Base-by-base conservation (phyloP, 2,888 invertebrate genomes). In the Mimachlamys varia region DNA sequence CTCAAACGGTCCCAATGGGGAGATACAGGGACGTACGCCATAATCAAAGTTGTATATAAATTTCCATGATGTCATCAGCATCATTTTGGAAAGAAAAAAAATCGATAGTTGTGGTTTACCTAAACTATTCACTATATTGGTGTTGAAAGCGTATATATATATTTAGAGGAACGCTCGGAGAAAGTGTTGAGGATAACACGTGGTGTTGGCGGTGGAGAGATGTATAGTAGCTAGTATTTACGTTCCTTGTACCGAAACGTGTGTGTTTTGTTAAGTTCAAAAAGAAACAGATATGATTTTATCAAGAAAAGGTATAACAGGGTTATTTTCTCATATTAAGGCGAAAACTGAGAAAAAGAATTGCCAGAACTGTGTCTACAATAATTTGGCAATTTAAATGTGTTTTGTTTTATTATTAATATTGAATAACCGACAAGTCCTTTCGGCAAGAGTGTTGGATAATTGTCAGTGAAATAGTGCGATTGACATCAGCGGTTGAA, bases 61-160 rank as follows among this genome's bases (percentile, higher is more conserved):
- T 76, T 76, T 76, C 76, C 76, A 76, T 76, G 76, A 76, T 76
- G 76, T 76, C 76, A 76, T 76, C 76, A 76, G 76, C 33, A 76
- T 76, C 76, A 76, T 13, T 22, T 33, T 76, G 76, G 27, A 33
- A 76, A 76, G 76, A 76, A 76, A 76, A 76, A 76, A 76, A 76
- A 27, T 12, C 76, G 76, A 76, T 76, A 76, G 76, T 76, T 76
- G 76, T 76, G 76, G 76, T 76, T 33, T 76, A 76, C 76, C 76
- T 27, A 76, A 76, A 76, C 12, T 27, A 76, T 76, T 33, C 76
- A 76, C 76, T 27, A 33, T 76, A 76, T 27, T 33, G 33, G 76
- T 76, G 76, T 33, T 76, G 76, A 76, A 76, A 76, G 76, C 27
- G 76, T 22, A 27, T 76, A 76, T 76, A 22, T 76, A 76, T 27